phyloP scores from a whole-genome alignment of 2,888 invertebrate species.

The Brenthis hecate region DNA sequence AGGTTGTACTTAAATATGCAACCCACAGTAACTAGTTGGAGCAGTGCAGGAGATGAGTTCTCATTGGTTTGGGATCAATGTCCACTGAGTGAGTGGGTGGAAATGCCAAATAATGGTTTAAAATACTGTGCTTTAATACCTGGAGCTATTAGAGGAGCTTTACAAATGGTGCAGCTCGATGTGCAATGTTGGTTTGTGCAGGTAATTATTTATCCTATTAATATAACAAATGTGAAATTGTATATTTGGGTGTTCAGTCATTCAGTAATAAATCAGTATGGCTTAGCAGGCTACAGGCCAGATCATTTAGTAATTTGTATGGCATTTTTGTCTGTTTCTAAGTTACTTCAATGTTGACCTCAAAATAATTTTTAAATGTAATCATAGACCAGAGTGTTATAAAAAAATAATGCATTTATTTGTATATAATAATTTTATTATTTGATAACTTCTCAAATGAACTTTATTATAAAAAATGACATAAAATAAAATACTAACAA shows the following conservation, averaged over 20 bases:
- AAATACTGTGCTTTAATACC: constrained; percentile 97
- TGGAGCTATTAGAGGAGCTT: constrained; percentile 95
- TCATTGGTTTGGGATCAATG: constrained; percentile 97
- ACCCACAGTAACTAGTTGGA: constrained; percentile 97
- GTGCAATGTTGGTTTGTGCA: constrained; percentile 96
- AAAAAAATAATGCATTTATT: too few relatives aligned
- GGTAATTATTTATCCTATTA: constrained; percentile 55
- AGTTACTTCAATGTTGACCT: too few relatives aligned
- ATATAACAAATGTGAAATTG: too few relatives aligned
- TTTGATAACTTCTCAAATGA: too few relatives aligned
- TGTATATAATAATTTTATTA: too few relatives aligned
- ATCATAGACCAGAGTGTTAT: too few relatives aligned
- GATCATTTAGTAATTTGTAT: too few relatives aligned
- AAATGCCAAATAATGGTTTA: constrained; percentile 92
- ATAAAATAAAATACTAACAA: background rate
- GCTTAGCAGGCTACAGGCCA: background rate
- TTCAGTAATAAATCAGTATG: too few relatives aligned
- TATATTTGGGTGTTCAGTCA: too few relatives aligned
- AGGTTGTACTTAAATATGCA: constrained; percentile 94
- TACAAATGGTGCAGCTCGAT: constrained; percentile 99
- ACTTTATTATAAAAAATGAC: too few relatives aligned
- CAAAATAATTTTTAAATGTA: too few relatives aligned
- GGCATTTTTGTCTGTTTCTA: background rate
- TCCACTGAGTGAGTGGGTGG: constrained; percentile 98
- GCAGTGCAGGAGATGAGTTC: constrained; percentile 96